A percentile compares a stretch with the other conserved stretches of the same genome.
phyloP scores from a whole-genome alignment of 2,888 invertebrate species.

The Seladonia tumulorum region DNA sequence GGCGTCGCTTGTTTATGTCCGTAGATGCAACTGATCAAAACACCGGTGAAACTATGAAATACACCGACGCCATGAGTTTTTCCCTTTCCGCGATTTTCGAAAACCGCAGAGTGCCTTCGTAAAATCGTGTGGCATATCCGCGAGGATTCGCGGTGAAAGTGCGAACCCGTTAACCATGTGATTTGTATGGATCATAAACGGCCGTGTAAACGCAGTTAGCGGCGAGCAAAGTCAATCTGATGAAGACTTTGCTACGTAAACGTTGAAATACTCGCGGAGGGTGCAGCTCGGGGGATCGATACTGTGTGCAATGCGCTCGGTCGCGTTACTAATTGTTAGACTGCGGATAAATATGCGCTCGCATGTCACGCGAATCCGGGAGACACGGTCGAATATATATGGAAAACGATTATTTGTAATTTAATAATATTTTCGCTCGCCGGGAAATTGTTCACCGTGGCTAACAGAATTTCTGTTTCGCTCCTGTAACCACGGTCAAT shows the following conservation, averaged over 20 bases:
- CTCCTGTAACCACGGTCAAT: neutral
- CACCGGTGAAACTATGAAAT: neutral
- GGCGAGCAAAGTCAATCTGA: neutral
- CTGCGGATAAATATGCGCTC: neutral
- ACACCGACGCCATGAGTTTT: neutral
- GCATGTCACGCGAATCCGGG: neutral
- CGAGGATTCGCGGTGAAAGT: neutral
- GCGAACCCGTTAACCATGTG: neutral
- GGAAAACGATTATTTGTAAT: neutral
- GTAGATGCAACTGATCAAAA: neutral
- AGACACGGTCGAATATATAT: neutral
- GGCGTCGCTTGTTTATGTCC: neutral
- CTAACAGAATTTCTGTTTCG: neutral
- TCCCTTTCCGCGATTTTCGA: neutral
- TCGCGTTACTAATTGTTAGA: neutral
- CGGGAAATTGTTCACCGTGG: neutral
- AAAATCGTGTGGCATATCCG: neutral
- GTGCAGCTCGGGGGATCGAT: neutral
- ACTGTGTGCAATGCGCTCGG: neutral
- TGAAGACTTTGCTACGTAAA: constrained; percentile 8
- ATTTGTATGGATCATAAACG: neutral
- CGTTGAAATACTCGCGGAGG: constrained; percentile 1
- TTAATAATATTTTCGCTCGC: neutral
- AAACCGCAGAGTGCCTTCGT: neutral
- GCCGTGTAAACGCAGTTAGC: neutral